Evolutionary conservation across 2,797 vertebrate species (phyloP), one percentile per base, ranked within the genome.

Genomic region (Dryobates pubescens): DNA sequence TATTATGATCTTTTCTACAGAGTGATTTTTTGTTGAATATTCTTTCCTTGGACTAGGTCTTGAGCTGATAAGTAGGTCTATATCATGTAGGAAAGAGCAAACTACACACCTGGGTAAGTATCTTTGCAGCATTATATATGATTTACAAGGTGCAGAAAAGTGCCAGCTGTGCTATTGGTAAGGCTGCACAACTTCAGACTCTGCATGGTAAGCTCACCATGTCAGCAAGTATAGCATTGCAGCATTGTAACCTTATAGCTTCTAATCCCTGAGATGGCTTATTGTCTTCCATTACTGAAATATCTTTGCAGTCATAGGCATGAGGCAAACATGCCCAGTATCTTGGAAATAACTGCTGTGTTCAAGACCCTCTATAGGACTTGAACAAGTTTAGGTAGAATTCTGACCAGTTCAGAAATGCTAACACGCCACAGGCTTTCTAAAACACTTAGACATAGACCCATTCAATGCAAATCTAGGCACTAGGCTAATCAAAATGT

Each of bases 31-130:
- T 53, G 13, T 64, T 83, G 45, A 32, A 19, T 58, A 2, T 18
- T 70, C 61, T 80, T 63, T 45, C 18, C 70, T 65, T 74, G 41
- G 27, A 41, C 29, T 47, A 59, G 15, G 14, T 64, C 29, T 79
- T 0, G 0, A 75, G 22, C 9, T 53, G 20, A 71, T 79, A 30
- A 43, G 2, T 45, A 5, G 38, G 14, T 36, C 34, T 80, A 3
- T 20, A 41, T 49, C 22, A 67, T 8, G 4, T 4, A 61, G 34
- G 10, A 78, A 65, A 88, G 34, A 9, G 20, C 6, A 68, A 62
- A 75, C 88, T 30, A 34, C 9, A n/a, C 22, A n/a, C 3, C 14
- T 49, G 19, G 1, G 2, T 62, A 71, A 91, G 5, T 26, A 78
- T 3, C 3, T 86, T 20, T 8, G 7, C 41, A 86, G 26, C 27